Conservation (phyloP, 2,113 vertebrate species). For the Crotalus horridus region DNA sequence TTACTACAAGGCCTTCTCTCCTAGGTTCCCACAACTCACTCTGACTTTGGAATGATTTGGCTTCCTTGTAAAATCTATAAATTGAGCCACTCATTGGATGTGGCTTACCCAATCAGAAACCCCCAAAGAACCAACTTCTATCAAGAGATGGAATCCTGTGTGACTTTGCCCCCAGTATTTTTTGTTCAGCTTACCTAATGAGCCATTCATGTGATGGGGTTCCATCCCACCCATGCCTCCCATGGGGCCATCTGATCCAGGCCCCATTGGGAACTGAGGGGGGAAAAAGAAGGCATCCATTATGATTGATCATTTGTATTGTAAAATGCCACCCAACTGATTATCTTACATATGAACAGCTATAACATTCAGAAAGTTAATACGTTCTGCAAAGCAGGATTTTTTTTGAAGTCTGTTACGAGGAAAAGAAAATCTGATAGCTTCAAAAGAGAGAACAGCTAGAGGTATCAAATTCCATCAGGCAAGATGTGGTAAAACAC, state of each 20-base stretch:
- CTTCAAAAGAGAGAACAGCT: background rate
- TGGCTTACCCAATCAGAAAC: background rate
- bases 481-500: background rate
- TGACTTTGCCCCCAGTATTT: background rate
- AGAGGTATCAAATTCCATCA: background rate
- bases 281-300: constrained; percentile 12
- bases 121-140: background rate
- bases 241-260: constrained; percentile 95
- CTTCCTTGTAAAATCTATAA: background rate
- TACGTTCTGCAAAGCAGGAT: background rate
- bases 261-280: constrained; percentile 92
- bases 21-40: background rate
- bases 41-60: background rate
- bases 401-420: background rate
- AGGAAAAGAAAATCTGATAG: background rate
- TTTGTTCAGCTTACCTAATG: constrained; percentile 69
- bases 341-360: background rate
- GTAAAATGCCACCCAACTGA: background rate
- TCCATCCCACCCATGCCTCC: constrained; percentile 99
- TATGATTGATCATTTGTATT: background rate
- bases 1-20: no score
- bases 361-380: background rate
- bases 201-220: constrained; percentile 99
- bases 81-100: background rate
- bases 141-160: background rate